Base-by-base conservation (phyloP, 2,888 invertebrate species). In the Macrosiphum euphorbiae region DNA sequence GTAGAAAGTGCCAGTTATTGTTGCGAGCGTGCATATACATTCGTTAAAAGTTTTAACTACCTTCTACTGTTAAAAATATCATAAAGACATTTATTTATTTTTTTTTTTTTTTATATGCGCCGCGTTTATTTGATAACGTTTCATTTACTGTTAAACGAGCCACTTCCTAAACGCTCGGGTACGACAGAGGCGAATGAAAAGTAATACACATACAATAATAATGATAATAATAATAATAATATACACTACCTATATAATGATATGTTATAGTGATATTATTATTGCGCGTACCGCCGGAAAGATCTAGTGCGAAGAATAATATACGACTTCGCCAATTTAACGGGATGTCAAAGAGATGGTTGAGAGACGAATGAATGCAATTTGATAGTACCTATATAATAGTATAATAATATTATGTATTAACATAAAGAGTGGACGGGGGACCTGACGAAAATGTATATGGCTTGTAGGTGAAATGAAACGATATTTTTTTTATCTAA, bases 1-100 rank as follows among this genome's bases (percentile, higher is more conserved):
- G 44, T 44, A 89, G 58, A 61, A 61, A 89, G 44, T 89, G 28
- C 44, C 20, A 28, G 58, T 58, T 89, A 61, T 89, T n/a, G 89
- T 89, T 28, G 61, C 58, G 3, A 44, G n/a, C 44, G n/a, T 16
- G 61, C 44, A 89, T 58, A 55, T 55, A 47, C 8, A 89, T 61
- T 89, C 20, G 89, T 89, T 89, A 61, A 58, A 89, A 89, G 88
- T 88, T 61, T 89, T 16, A 58, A 89, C 89, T 61, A 44, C 44
- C 41, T n/a, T 26, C 58, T 20, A 44, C 58, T 20, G 28, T 89
- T 44, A 55, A 26, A 88, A 89, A 58, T 89, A 89, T 61, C 44
- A 20, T 44, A 61, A 44, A 44, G 44, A 44, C 44, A 89, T 61
- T 89, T 44, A 26, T 89, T 86, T 86, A 47, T 85, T 85, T 44